Percentiles rank a stretch among this genome's conserved stretches.
Evolutionary conservation across 2,113 vertebrate species (phyloP).

Genomic region (Panthera leo): DNA sequence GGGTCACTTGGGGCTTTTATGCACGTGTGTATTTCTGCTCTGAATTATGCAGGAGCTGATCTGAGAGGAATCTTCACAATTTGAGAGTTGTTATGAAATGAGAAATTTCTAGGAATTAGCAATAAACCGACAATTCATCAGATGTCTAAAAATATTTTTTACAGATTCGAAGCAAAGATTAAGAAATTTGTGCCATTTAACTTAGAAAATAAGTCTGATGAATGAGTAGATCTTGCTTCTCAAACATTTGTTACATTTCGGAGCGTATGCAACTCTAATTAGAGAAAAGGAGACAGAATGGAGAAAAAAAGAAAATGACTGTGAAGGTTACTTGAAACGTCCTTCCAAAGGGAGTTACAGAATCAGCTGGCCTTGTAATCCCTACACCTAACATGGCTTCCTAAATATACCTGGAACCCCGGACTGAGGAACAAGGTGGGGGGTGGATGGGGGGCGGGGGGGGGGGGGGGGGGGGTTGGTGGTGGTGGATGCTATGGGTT

Average conservation of each 20-base stretch:
- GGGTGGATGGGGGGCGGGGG: background rate
- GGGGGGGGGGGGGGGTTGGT: background rate
- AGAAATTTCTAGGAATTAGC: conserved; percentile 29
- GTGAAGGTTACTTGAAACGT: background rate
- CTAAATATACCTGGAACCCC: background rate
- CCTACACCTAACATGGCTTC: background rate
- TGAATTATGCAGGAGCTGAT: background rate
- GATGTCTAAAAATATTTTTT: background rate
- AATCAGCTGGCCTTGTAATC: background rate
- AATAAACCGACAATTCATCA: background rate
- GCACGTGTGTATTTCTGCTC: background rate
- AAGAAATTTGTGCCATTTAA: background rate
- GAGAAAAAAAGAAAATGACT: background rate
- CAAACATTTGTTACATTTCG: background rate
- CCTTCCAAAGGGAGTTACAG: background rate
- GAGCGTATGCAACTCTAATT: background rate
- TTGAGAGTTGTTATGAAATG: background rate
- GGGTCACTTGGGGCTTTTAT: background rate
- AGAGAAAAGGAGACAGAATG: background rate
- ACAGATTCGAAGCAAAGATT: background rate
- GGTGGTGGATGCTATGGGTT: background rate
- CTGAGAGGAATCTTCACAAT: background rate
- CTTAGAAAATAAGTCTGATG: background rate
- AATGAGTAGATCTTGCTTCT: background rate
- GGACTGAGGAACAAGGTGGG: background rate